These are phyloP conservation scores for Chelonia mydas DNA, from an alignment of 2,797 vertebrate species.

Conservation along the genomic window DNA sequence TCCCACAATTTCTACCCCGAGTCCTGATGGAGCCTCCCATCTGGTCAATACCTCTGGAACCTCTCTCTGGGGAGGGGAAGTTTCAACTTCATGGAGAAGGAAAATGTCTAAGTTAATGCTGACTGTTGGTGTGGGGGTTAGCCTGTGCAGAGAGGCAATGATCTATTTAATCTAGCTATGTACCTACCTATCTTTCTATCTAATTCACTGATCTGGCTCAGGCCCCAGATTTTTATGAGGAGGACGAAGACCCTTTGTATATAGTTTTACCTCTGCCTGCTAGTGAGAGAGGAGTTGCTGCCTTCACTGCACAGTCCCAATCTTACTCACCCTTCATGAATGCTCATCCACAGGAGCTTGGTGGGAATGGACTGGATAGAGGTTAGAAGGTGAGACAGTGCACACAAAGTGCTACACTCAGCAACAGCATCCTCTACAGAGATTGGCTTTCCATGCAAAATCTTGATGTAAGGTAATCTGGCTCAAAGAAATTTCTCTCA, in stretches of 20 bases:
- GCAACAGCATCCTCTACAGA: background rate
- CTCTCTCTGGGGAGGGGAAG: background rate
- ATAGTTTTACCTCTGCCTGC: background rate
- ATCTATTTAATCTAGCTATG: background rate
- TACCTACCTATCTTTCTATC: background rate
- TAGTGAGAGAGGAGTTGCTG: background rate
- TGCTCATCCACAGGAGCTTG: background rate
- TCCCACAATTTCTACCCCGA: background rate
- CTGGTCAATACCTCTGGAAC: background rate
- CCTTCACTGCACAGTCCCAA: background rate
- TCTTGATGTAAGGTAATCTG: background rate
- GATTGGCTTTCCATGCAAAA: background rate
- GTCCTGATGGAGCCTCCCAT: background rate
- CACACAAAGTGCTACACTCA: background rate
- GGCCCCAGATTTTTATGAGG: background rate
- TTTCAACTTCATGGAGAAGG: background rate
- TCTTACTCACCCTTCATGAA: background rate
- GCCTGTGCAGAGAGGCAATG: background rate
- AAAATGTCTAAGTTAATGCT: background rate
- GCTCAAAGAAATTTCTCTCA: slow-evolving; percentile 16
- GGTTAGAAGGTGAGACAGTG: background rate
- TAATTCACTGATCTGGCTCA: background rate
- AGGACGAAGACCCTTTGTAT: background rate
- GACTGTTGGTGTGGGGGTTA: background rate
- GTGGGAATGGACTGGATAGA: background rate